Conservation (phyloP, 2,888 invertebrate species). For the Strigamia transsilvanica region DNA sequence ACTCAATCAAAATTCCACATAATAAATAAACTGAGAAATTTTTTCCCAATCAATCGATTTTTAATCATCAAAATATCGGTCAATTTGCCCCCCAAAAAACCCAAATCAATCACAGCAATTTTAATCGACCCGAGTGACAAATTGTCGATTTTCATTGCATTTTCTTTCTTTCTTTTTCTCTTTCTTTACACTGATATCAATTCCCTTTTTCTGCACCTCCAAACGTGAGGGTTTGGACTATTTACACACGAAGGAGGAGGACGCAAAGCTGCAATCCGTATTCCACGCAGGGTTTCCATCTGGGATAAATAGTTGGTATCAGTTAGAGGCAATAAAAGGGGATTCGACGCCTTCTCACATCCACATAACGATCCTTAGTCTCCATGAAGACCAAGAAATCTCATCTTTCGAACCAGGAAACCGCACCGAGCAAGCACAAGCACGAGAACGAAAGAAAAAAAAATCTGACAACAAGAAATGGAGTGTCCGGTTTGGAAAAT, state of each 20-base stretch:
- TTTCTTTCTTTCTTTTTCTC: constrained; percentile 23
- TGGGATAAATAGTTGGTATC: constrained; percentile 53
- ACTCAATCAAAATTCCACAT: neutral
- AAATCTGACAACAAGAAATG: constrained; percentile 1
- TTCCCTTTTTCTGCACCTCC: constrained; percentile 33
- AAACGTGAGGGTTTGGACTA: constrained; percentile 32
- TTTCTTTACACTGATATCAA: constrained; percentile 5
- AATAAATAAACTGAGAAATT: too few relatives aligned
- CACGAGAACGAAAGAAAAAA: neutral
- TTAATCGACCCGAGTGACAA: neutral
- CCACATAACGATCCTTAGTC: constrained; percentile 51
- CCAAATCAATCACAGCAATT: neutral
- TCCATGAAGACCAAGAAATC: constrained; percentile 33
- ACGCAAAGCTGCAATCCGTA: constrained; percentile 51
- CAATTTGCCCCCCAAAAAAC: neutral
- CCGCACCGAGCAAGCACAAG: neutral
- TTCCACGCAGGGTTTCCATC: constrained; percentile 51
- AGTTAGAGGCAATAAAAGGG: constrained; percentile 53
- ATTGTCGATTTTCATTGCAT: neutral
- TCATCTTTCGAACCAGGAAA: constrained; percentile 24
- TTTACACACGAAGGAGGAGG: constrained; percentile 33
- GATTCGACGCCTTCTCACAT: constrained; percentile 50
- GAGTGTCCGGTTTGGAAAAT: constrained; percentile 20
- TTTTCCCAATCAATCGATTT: too few relatives aligned
- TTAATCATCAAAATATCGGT: neutral